Evolutionary conservation across 2,113 vertebrate species (phyloP).

Genomic region (Cryptoleucopteryx plumbea): DNA sequence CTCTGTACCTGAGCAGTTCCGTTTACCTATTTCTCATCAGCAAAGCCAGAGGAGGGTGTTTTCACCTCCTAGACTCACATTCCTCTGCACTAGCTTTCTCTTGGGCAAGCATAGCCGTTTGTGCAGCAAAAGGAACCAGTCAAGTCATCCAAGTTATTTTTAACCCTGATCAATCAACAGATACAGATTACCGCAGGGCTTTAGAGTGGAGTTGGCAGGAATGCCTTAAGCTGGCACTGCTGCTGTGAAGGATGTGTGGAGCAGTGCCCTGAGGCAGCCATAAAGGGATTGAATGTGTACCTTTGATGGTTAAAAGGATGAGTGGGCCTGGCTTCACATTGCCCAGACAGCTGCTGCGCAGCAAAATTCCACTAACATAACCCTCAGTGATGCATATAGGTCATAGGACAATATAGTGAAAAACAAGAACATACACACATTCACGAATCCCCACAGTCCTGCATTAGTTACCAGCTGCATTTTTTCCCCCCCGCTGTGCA

Average conservation of each 20-base stretch:
- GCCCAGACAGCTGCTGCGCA: background rate
- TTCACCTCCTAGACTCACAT: background rate
- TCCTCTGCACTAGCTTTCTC: background rate
- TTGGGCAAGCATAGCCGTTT: background rate
- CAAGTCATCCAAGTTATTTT: background rate
- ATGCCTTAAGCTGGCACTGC: background rate
- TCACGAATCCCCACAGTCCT: background rate
- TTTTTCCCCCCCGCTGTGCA: background rate
- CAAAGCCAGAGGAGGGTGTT: background rate
- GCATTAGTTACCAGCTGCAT: conserved; percentile 27
- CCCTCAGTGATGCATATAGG: background rate
- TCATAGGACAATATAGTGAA: background rate
- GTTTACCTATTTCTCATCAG: background rate
- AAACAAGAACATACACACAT: background rate
- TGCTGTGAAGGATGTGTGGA: background rate
- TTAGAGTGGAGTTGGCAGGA: background rate
- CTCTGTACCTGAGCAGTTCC: background rate
- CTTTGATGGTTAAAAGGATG: conserved; percentile 10
- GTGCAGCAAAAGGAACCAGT: background rate
- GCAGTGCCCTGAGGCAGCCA: background rate
- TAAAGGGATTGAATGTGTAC: background rate
- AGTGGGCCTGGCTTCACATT: background rate
- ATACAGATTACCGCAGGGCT: accelerated
- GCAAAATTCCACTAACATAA: conserved; percentile 1
- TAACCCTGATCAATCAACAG: background rate